Evolutionary conservation across 2,797 vertebrate species (phyloP), one percentile per base, ranked within the genome.

Genomic region (Tangara arthus): DNA sequence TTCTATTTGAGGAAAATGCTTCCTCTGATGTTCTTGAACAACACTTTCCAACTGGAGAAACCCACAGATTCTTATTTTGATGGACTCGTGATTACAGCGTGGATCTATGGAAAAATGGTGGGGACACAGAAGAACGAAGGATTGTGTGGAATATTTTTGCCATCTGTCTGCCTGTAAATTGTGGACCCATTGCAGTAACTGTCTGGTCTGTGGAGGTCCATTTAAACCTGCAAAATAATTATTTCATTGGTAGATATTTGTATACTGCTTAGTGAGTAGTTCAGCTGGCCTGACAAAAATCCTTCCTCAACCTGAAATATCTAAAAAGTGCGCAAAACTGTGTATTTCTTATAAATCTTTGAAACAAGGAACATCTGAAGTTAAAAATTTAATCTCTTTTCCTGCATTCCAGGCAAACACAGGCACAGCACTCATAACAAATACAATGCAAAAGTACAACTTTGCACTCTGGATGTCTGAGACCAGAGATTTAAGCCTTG

Each of bases 1-100:
- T 94, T 89, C 87, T 94, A 30, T 95, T 91, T 89, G 87, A 80
- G 49, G 53, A 93, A 96, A 93, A 93, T 60, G 55, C 35, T 95
- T 84, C 57, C 69, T 95, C 64, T 95, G 90, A 93, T 93, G 83
- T 95, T 95, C 89, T 84, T 82, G 52, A 92, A 72, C 79, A 91
- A 89, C 89, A 47, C 82, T 87, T 93, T 87, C 87, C 59, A 88
- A 87, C 72, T 87, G 84, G 90, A 94, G 56, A 95, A 94, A 93
- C 88, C 75, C 63, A 89, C 76, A 83, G n/a, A 94, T 92, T 91
- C 82, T 49, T 92, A 55, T 41, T 92, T 90, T 94, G 72, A 85
- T 84, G 75, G 73, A 77, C 53, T 87, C 8, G 6, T 80, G 64
- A 41, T 53, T 92, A 41, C 41, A 46, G 30, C 35, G n/a, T 56